Evolutionary conservation across 1,140 invertebrate genomes (phyloP), one percentile per base, ranked within the genome.

Genomic region (Heliothis subflexa): DNA sequence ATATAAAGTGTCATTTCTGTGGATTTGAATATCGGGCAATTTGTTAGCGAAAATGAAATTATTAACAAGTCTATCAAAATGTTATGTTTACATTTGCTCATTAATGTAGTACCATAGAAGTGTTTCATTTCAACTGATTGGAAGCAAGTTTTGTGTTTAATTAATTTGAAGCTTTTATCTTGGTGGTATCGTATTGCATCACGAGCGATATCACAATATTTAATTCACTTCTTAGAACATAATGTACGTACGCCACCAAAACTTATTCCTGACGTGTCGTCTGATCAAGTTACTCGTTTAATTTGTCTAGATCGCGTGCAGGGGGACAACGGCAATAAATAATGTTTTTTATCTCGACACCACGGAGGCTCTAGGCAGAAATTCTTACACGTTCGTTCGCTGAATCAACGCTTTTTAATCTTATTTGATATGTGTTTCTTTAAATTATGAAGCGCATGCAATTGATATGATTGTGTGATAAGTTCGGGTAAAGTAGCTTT

Each of bases 301-400:
- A 93, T 94, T 94, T 93, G 91, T 93, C 88, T 89, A 93, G 87
- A 92, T 90, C 86, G 89, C 89, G 89, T 93, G 88, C 87, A 83
- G 86, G 82, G 77, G 79, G 83, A 87, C 89, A 86, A 84, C 57
- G 64, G 82, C 83, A 85, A 92, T 94, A 92, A 94, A 94, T 93
- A 92, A 90, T 87, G 86, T 83, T 87, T 78, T 88, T 92, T 94
- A 94, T 94, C 92, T 91, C 79, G 75, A 86, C 83, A 91, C 86
- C 85, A 82, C 59, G 80, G 75, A 70, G 66, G 84, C 85, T 86
- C 83, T 84, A 79, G 82, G 83, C 82, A 88, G 83, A 88, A 89
- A 93, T 93, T 91, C 91, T 89, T 91, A 86, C 91, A 89, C 91
- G 91, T 92, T 81, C 84, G 70, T 88, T 87, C 82, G 86, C 86